Conservation (phyloP, 1,140 invertebrate genomes). For the Nasonia giraulti region DNA sequence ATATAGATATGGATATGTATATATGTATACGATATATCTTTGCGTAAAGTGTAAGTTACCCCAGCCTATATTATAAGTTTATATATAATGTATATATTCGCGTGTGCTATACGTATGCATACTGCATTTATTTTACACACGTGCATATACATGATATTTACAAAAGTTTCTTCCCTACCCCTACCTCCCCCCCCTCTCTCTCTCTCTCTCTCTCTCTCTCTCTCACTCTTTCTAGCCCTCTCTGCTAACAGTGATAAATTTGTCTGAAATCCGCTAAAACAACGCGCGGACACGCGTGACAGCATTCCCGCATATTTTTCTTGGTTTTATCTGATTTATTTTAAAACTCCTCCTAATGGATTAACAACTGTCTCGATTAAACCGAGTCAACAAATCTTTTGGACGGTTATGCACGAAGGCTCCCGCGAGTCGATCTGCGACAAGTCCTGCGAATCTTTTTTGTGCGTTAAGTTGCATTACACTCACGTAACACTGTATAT, state of each 20-base stretch:
- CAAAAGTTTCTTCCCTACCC: conserved; percentile 3
- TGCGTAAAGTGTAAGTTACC: not conserved
- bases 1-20: not conserved
- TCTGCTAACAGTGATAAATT: conserved; percentile 56
- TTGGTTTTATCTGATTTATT: conserved; percentile 34
- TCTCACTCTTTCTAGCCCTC: not conserved
- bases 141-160: conserved; percentile 24
- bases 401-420: conserved; percentile 55
- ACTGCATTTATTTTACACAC: not conserved
- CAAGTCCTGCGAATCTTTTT: not conserved
- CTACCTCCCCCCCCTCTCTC: too few species aligned
- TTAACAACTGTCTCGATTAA: conserved; percentile 52
- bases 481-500: not conserved
- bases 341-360: not conserved
- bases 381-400: conserved; percentile 63
- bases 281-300: conserved; percentile 22
- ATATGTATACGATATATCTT: not conserved
- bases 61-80: not conserved
- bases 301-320: not conserved
- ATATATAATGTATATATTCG: not conserved
- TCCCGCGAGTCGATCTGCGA: not conserved
- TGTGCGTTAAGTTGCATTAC: conserved; percentile 16
- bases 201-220: too few species aligned
- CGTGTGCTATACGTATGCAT: not conserved
- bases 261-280: conserved; percentile 57